Evolutionary conservation across 2,888 invertebrate genomes (phyloP), one percentile per base, ranked within the genome.

Genomic region (Polia nebulosa): DNA sequence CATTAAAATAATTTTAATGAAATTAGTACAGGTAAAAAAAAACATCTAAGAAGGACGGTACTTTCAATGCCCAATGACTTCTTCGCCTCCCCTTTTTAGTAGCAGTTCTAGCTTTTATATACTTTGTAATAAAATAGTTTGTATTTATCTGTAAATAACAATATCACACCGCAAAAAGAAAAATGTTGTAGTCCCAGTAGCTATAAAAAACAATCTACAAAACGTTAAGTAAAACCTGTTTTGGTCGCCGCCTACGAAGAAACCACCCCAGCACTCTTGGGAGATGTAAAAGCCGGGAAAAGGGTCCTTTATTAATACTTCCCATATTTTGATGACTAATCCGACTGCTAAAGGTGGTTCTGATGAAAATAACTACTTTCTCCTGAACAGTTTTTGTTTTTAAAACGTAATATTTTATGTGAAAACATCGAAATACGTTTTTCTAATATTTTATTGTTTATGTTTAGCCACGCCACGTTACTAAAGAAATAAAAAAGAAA

Each of bases 251-350:
- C 44, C 69, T 27, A 53, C 22, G 25, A 57, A 61, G 47, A 47
- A 45, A 49, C 41, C 56, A 44, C 56, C 36, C 47, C 27, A 67
- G 36, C 25, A 53, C 75, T 80, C 76, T 41, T 53, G 76, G 76
- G 75, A 76, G 44, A 61, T 44, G 44, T 76, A 76, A 80, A 74
- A 49, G 11, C 60, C 60, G 49, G 39, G 41, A 76, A 75, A 76
- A 68, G 56, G 76, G 49, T 57, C 45, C 34, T 68, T 52, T 68
- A 68, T 75, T 80, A 80, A 57, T 76, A 61, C 80, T 76, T 61
- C 34, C 57, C 20, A 80, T 39, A 80, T 80, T 80, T 68, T 53
- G 56, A 60, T 44, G 57, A 76, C 81, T 80, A 76, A 76, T 76
- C 76, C 76, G 15, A 76, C 76, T 49, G 45, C 47, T 60, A 57